Evolutionary conservation across 2,113 vertebrate genomes (phyloP).

Genomic region (Paramisgurnus dabryanus): DNA sequence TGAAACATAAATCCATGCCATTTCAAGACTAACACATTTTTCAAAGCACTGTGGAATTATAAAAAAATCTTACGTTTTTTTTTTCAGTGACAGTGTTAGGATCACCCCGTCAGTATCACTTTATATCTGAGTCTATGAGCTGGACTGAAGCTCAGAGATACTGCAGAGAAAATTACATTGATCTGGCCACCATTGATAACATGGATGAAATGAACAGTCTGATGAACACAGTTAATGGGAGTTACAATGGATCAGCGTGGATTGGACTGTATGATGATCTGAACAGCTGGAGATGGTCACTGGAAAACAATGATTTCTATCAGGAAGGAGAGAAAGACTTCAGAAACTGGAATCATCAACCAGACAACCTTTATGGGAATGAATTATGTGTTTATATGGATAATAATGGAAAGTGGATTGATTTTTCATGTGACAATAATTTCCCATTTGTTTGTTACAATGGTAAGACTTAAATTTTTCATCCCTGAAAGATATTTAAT

Average conservation of each 20-base stretch:
- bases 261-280: conserved; percentile 34
- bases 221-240: conserved; percentile 27
- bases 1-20: too few species aligned
- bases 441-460: conserved; percentile 28
- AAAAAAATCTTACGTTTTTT: neutral
- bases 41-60: too few species aligned
- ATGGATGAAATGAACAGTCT: conserved; percentile 16
- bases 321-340: conserved; percentile 32
- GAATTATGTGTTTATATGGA: neutral
- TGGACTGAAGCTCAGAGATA: conserved; percentile 36
- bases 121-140: neutral
- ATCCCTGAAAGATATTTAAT: too few species aligned
- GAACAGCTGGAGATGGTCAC: conserved; percentile 38
- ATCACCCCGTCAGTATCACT: conserved; percentile 23
- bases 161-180: conserved; percentile 28
- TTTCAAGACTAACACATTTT: too few species aligned
- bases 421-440: neutral
- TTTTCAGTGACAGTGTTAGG: neutral
- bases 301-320: conserved; percentile 35
- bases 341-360: conserved; percentile 23
- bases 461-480: conserved; percentile 15
- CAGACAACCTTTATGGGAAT: conserved; percentile 27
- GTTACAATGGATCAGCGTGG: conserved; percentile 32
- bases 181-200: conserved; percentile 42
- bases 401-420: neutral